These are phyloP conservation scores for Operophtera brumata DNA, from an alignment of 2,888 invertebrate genomes.

Conservation along the genomic window DNA sequence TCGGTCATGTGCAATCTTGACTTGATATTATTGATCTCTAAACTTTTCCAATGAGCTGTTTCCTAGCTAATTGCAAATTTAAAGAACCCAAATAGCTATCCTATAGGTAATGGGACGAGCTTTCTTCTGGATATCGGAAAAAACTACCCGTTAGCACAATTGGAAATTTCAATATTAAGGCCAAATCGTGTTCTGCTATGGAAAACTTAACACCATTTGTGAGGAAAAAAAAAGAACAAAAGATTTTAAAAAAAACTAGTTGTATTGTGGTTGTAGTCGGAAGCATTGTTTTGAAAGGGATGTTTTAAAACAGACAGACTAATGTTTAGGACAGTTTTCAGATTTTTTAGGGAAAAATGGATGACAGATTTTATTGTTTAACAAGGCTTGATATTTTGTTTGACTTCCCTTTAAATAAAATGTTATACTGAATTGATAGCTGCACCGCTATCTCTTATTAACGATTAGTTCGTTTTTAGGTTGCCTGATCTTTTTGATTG, in stretches of 20 bases:
- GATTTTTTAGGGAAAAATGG: too few species aligned
- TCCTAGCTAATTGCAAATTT: background rate
- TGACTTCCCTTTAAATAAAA: too few species aligned
- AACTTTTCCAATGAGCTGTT: background rate
- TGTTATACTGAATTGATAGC: too few species aligned
- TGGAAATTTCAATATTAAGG: constrained; percentile 12
- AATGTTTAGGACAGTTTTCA: background rate
- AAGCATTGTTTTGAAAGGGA: constrained; percentile 8
- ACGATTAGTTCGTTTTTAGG: too few species aligned
- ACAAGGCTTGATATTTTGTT: too few species aligned
- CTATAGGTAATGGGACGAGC: background rate
- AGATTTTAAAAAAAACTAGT: constrained; percentile 18
- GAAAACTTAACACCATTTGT: constrained; percentile 25
- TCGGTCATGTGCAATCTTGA: constrained; percentile 17
- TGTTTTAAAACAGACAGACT: background rate
- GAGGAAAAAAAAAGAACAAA: constrained; percentile 14
- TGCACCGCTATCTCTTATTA: too few species aligned
- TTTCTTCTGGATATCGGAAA: background rate
- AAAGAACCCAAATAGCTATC: background rate
- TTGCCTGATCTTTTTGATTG: too few species aligned
- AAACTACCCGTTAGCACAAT: background rate
- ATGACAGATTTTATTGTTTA: too few species aligned
- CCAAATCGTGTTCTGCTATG: constrained; percentile 9
- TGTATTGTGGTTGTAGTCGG: constrained; percentile 12
- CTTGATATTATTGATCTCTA: constrained; percentile 12